Base-by-base conservation (phyloP, 2,797 vertebrate species). In the Hemitrygon akajei region DNA sequence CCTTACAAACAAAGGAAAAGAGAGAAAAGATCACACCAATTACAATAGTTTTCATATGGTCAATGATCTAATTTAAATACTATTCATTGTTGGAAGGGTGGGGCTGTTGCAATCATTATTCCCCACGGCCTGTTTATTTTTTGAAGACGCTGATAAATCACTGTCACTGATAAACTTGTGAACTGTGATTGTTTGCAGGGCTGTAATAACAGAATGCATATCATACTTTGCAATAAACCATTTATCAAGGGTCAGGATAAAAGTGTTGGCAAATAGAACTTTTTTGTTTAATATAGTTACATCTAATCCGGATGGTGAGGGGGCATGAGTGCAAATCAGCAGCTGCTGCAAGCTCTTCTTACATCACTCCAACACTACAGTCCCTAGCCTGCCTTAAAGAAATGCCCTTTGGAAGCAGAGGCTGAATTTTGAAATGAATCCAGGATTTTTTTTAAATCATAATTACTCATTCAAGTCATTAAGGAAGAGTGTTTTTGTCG, bases 371-470 rank as follows among this genome's bases (percentile, higher is more conserved):
- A 58, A 58, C 71, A 93, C n/a, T 76, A 25, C 71, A 93, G 73
- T 56, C 91, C 73, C 69, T 3, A n/a, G 69, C 47, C 71, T 7
- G 27, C 71, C 40, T 75, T 27, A 12, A 40, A 93, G 71, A 93
- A 93, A 56, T 93, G 73, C 73, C 91, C 91, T 75, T 93, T 93
- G 6, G 11, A 6, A 75, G 40, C 91, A 76, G 47, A 71, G 71
- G 71, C 91, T 93, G 91, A 73, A 71, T 93, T 93, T n/a, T 93
- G 91, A 93, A 93, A 93, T 93, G 91, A 76, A 93, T 93, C 91
- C 91, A 76, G 71, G 91, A 93, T 56, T 58, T 76, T 93, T 76
- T 66, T 37, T 56, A 56, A 37, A 93, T 93, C 91, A 93, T 93
- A 93, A 93, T 93, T 93, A 93, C 73, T 93, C 91, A 93, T 93